Evolutionary conservation across 1,140 invertebrate genomes (phyloP), one percentile per base, ranked within the genome.

Genomic region (Eueides isabella): DNA sequence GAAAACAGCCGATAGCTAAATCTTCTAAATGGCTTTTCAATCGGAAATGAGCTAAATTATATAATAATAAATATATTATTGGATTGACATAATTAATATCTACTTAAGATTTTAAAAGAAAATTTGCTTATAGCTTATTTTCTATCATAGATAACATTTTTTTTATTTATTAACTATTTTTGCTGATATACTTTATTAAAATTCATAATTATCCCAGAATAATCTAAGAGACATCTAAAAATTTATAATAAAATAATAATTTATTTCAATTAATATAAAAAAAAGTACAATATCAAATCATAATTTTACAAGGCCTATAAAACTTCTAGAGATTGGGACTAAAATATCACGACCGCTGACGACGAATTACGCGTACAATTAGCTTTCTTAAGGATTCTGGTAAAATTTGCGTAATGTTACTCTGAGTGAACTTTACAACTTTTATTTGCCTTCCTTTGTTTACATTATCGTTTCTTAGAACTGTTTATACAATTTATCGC

Each of bases 401-500:
- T n/a, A 23, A 55, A 55, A 55, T 55, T 23, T 26, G 9, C 48
- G 19, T 55, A 55, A 55, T 55, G 48, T 23, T 55, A 55, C 48
- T 55, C n/a, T 9, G 48, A 55, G 48, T 55, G 19, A 44, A 14
- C 35, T 38, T 38, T 19, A 44, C 41, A 19, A 44, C 6, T 44
- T 44, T 44, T 44, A 44, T 44, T 44, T 44, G n/a, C n/a, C 41
- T 19, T 19, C n/a, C 41, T 44, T 44, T 44, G 41, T 44, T 44
- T 19, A 44, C 41, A 44, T 44, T n/a, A 44, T 2, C 5, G 41
- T 9, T 44, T 44, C n/a, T 19, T 6, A 9, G n/a, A 19, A 44
- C 23, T 62, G 61, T 70, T 70, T 30, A 28, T 19, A 61, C 29
- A 66, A 66, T 35, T 66, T 67, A 19, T 30, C 41, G 62, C 48